Evolutionary conservation across 2,797 vertebrate genomes (phyloP), one percentile per base, ranked within the genome.

Genomic region (Acestrorhynchus altus): DNA sequence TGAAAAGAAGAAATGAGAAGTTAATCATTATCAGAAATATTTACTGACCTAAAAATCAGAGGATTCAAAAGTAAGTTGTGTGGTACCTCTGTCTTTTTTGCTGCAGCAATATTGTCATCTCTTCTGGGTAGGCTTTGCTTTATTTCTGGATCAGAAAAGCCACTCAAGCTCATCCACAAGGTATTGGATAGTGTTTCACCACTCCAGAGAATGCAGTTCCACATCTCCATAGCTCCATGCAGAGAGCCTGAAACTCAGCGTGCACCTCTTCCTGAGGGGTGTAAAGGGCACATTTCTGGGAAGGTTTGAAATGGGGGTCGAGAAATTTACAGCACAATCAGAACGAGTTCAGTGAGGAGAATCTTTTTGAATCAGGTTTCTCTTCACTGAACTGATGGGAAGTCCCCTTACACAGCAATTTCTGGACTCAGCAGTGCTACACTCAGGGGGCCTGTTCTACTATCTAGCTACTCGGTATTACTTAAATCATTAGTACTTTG

Each of bases 311-410:
- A 35, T 2, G 46, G n/a, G 46, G 26, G n/a, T 22, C 13, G 65
- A 35, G 24, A 26, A 47, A 39, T 31, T 28, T 26, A 51, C 4
- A 78, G 10, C 35, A 24, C 9, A 31, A 24, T 22, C 73, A 39
- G 56, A 63, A 57, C 52, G 26, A 56, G 22, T 64, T 46, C 22
- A 65, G n/a, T 42, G n/a, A 65, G 24, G 12, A 49, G 28, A 49
- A n/a, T 52, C 16, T 18, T 31, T 61, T 71, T 60, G 16, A 83
- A 73, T 79, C 76, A 76, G 35, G 35, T 70, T 70, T 44, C 18
- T 54, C 39, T 20, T 35, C 31, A 35, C 24, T 35, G 15, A n/a
- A 44, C 7, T 68, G 39, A 60, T 35, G 61, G 80, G 74, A 84
- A 67, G 31, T 77, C 65, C 80, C 74, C 71, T 65, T 44, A 26